Evolutionary conservation across 2,888 invertebrate genomes (phyloP).

Genomic region (Myopa tessellatipennis): DNA sequence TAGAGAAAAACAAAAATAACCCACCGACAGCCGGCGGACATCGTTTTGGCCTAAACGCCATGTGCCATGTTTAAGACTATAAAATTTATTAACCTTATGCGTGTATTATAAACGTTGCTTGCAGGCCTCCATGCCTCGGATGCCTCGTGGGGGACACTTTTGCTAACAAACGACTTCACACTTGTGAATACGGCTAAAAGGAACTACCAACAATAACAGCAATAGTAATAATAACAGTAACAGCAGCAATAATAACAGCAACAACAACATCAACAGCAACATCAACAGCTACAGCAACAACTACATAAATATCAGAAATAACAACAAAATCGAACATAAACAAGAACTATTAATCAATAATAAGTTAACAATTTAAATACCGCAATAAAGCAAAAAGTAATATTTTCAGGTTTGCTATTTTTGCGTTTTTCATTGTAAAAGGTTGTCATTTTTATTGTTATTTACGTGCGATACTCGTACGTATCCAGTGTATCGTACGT

Average conservation of each 20-base stretch:
- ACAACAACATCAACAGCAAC: conserved; percentile 32
- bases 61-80: conserved; percentile 3
- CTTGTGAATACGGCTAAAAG: conserved; percentile 29
- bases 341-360: conserved; percentile 38
- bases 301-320: conserved; percentile 53
- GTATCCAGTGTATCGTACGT: no score
- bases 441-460: neutral
- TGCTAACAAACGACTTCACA: conserved; percentile 28
- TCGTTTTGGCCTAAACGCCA: conserved; percentile 1
- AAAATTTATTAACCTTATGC: conserved; percentile 12
- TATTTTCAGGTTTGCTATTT: neutral
- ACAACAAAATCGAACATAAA: conserved; percentile 38
- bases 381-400: conserved; percentile 37
- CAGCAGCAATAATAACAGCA: conserved; percentile 34
- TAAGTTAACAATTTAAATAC: conserved; percentile 4
- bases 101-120: neutral
- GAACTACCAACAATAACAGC: conserved; percentile 32
- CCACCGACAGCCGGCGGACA: neutral
- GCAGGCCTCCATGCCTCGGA: neutral
- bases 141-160: conserved; percentile 32
- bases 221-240: conserved; percentile 30
- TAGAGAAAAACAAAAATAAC: neutral
- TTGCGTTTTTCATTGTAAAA: neutral
- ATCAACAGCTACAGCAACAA: conserved; percentile 32
- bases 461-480: neutral